Evolutionary conservation across 2,113 vertebrate genomes (phyloP).

Genomic region (Brienomyrus brachyistius): DNA sequence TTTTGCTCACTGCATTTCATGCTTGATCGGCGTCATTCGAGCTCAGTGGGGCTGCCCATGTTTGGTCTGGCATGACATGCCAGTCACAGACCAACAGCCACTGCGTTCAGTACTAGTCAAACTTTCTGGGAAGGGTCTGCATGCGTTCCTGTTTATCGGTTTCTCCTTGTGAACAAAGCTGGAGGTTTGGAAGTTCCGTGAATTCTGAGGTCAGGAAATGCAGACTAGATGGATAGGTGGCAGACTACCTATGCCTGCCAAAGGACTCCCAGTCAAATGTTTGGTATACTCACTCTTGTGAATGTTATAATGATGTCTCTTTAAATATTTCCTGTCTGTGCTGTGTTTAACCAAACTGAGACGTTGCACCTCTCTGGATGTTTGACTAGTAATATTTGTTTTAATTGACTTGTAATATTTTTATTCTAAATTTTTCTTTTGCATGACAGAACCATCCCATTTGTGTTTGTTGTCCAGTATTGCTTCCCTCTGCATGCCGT

Average conservation of each 20-base stretch:
- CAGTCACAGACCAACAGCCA: background rate
- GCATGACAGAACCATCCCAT: background rate
- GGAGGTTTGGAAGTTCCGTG: background rate
- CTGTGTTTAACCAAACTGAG: background rate
- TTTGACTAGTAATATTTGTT: slow-evolving; percentile 52
- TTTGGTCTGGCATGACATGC: background rate
- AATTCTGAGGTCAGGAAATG: background rate
- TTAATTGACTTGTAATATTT: no score
- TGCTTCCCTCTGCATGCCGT: slow-evolving; percentile 42
- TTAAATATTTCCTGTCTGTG: background rate
- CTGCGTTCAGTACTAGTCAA: slow-evolving; percentile 7
- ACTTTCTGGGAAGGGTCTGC: background rate
- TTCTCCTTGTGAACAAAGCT: background rate
- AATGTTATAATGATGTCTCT: background rate
- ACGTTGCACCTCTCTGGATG: background rate
- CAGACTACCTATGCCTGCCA: background rate
- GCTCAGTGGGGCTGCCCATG: background rate
- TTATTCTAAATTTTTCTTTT: slow-evolving; percentile 18
- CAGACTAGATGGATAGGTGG: background rate
- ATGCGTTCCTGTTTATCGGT: background rate
- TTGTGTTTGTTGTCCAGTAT: slow-evolving; percentile 6
- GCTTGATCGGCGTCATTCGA: slow-evolving; percentile 23
- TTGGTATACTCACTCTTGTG: background rate
- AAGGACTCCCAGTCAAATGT: background rate
- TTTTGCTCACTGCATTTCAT: slow-evolving; percentile 39